Base-by-base conservation (phyloP, 2,113 vertebrate species). In the Ifrita kowaldi region DNA sequence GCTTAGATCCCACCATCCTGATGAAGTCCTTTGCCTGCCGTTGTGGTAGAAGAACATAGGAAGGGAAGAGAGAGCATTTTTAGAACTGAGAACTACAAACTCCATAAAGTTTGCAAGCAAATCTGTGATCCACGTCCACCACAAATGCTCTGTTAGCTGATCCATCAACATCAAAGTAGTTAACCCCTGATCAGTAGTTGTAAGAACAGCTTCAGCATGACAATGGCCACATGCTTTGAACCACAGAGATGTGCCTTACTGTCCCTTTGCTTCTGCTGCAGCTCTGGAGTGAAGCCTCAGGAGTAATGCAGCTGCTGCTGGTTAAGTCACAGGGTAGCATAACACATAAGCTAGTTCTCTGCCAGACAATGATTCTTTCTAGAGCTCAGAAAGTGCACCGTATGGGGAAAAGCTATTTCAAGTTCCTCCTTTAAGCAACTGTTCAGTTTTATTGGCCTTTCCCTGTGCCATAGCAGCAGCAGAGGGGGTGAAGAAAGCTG, bases 11-110 rank as follows among this genome's bases (percentile, higher is more conserved):
- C 16, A 33, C 49, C 13, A 3, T 47, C 49, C 57, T 28, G 7
- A 42, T 56, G 16, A 39, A 39, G 16, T 30, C n/a, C 53, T 79
- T 79, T 62, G 37, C 75, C 56, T 80, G 44, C 44, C 7, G 2
- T 24, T n/a, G 55, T 0, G 0, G 55, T 49, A 64, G 42, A 78
- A 71, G n/a, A 62, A 57, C 32, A 20, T 1, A 3, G 35, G 35
- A 69, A 15, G 16, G 50, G 33, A 84, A 57, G 26, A 68, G 28
- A 50, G 22, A 59, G 7, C 16, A 20, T 50, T 82, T 74, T 49
- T 26, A 86, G 52, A 44, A 70, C 16, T 10, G 44, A 64, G 41
- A 73, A 57, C 23, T 64, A 18, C 49, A 60, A 94, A 79, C 26
- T 70, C 52, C 47, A 17, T 49, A 28, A 64, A 69, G 22, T 68